These are phyloP conservation scores for Cantharis lateralis DNA, from an alignment of 2,888 invertebrate species.

Conservation along the genomic window DNA sequence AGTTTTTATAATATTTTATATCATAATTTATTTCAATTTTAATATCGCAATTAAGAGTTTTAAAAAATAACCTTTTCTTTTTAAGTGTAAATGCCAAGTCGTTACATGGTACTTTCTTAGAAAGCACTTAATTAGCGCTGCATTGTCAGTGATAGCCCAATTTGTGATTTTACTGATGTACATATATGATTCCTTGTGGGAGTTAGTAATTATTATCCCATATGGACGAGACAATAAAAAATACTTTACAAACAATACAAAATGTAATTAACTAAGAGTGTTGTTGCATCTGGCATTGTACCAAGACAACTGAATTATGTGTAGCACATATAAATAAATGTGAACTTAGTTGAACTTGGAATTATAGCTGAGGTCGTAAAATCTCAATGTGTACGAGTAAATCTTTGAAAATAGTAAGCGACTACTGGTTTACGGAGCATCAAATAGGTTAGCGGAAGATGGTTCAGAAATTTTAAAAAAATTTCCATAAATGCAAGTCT, in stretches of 20 bases:
- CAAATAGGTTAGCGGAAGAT: background rate
- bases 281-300: background rate
- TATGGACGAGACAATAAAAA: background rate
- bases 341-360: background rate
- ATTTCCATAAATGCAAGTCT: background rate
- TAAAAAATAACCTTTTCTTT: background rate
- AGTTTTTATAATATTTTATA: background rate
- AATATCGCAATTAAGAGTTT: background rate
- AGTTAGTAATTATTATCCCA: background rate
- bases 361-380: background rate
- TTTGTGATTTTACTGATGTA: background rate
- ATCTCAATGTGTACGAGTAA: background rate
- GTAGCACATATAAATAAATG: background rate
- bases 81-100: background rate
- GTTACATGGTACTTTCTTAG: background rate
- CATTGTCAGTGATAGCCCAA: background rate
- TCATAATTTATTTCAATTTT: background rate
- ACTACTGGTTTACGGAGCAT: background rate
- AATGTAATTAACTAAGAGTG: background rate
- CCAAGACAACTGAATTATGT: background rate
- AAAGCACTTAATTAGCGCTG: background rate
- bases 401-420: background rate
- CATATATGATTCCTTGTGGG: background rate
- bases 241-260: background rate
- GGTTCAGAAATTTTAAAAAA: background rate